Evolutionary conservation across 2,888 invertebrate genomes (phyloP).

Genomic region (Rotaria sp.): DNA sequence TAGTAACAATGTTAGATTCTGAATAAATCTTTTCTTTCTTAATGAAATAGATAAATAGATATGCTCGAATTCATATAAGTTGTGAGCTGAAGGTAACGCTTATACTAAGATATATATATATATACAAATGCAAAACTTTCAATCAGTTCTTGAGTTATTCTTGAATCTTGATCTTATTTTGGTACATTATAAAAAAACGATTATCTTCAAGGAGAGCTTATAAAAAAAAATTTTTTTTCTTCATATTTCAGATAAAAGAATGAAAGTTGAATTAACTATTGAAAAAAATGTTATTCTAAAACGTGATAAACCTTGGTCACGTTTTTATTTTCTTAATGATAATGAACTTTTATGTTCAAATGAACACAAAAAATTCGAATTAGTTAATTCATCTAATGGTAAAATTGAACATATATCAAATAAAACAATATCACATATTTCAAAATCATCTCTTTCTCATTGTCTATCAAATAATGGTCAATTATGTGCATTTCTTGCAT

Average conservation of each 20-base stretch:
- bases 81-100: too few relatives aligned
- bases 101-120: too few relatives aligned
- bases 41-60: too few relatives aligned
- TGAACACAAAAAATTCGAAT: not conserved
- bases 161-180: too few relatives aligned
- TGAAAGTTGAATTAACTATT: not conserved
- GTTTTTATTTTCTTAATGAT: not conserved
- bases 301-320: constrained; percentile 18
- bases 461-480: not conserved
- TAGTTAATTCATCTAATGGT: not conserved
- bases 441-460: not conserved
- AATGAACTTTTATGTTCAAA: not conserved
- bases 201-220: too few relatives aligned
- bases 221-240: too few relatives aligned
- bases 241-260: not conserved
- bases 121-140: too few relatives aligned
- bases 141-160: too few relatives aligned
- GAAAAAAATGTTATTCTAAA: constrained; percentile 15
- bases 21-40: too few relatives aligned
- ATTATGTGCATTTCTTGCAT: not conserved
- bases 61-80: too few relatives aligned
- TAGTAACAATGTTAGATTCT: not conserved
- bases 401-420: constrained; percentile 16
- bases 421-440: not conserved
- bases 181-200: too few relatives aligned